phyloP scores from a whole-genome alignment of 2,113 vertebrate species.

The Crotalus horridus region DNA sequence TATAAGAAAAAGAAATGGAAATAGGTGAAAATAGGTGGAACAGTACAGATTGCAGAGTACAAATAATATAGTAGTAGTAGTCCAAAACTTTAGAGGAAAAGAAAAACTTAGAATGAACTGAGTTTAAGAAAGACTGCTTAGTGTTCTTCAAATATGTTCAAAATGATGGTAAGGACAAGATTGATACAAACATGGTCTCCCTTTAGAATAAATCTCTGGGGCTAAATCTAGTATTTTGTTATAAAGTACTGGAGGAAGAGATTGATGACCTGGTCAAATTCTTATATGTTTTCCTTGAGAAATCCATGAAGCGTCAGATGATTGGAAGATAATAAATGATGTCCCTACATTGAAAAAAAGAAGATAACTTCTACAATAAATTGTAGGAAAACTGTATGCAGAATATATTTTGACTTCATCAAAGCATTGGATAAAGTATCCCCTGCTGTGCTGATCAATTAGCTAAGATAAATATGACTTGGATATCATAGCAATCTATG shows the following conservation, averaged over 20 bases:
- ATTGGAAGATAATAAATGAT: background rate
- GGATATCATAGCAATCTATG: background rate
- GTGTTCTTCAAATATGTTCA: background rate
- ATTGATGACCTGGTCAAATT: background rate
- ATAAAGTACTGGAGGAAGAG: background rate
- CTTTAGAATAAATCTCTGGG: background rate
- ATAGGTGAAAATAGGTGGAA: background rate
- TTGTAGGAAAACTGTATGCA: background rate
- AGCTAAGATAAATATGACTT: background rate
- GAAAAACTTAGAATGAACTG: background rate
- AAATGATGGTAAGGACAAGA: background rate
- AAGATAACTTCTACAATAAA: background rate
- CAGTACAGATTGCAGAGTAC: background rate
- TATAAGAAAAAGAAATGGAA: background rate
- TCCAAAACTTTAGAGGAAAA: background rate
- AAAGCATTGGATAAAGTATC: background rate
- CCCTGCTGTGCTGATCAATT: background rate
- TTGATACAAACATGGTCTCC: background rate
- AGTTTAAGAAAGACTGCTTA: background rate
- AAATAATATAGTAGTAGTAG: background rate
- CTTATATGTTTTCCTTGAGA: background rate
- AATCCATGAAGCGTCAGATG: background rate
- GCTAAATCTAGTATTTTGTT: background rate
- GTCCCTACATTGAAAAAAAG: background rate
- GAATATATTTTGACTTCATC: background rate